Percentiles rank a stretch among this genome's conserved stretches.
phyloP scores from a whole-genome alignment of 2,888 invertebrate species.

The Aspidiotus destructor region DNA sequence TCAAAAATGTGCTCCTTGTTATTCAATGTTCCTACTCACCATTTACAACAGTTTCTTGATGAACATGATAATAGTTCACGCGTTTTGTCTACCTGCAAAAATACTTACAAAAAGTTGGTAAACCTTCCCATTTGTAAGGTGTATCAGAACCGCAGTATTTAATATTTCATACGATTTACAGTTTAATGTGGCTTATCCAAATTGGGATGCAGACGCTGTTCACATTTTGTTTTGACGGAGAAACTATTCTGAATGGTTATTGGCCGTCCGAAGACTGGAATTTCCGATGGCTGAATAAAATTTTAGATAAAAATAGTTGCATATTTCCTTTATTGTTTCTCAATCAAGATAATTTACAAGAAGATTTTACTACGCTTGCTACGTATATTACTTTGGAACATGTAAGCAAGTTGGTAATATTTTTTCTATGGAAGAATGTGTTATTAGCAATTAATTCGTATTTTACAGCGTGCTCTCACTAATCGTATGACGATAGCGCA shows the following conservation, averaged over 20 bases:
- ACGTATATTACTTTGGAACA: conserved; percentile 22
- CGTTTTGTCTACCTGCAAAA: background rate
- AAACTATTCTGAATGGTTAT: conserved; percentile 11
- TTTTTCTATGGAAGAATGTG: background rate
- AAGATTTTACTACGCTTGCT: conserved; percentile 23
- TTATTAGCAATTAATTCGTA: background rate
- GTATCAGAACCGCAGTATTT: background rate
- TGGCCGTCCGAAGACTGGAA: conserved; percentile 28
- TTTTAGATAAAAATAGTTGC: conserved; percentile 15
- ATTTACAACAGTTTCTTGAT: conserved; percentile 19
- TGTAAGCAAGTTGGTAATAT: background rate
- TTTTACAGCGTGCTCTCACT: conserved; percentile 15
- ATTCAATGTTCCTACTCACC: conserved; percentile 22
- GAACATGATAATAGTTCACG: conserved; percentile 15
- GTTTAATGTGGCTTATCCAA: conserved; percentile 19
- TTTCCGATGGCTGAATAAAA: conserved; percentile 24
- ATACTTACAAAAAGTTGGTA: conserved; percentile 9
- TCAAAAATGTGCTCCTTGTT: conserved; percentile 25
- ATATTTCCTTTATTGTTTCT: conserved; percentile 22
- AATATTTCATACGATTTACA: background rate
- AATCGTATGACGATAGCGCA: conserved; percentile 23
- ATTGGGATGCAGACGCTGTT: conserved; percentile 25
- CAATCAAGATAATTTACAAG: conserved; percentile 18
- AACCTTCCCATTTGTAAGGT: background rate
- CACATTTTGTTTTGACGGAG: conserved; percentile 16